Percentiles rank a stretch among this genome's conserved stretches.
Conservation (phyloP, 2,797 vertebrate species). For the Meda fulgida region DNA sequence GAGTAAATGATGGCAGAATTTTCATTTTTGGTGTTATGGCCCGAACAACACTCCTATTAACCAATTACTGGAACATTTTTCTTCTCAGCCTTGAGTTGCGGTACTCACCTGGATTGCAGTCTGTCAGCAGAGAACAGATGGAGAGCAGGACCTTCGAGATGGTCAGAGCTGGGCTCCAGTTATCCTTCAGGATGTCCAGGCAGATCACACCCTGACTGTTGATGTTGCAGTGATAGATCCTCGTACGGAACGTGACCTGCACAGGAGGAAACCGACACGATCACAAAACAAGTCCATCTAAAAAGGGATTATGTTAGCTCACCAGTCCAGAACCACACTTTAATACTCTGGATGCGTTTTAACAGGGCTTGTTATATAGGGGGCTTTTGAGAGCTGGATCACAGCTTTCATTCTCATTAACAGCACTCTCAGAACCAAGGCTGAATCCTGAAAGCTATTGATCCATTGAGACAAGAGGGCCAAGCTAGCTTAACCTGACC, state of each 20-base stretch:
- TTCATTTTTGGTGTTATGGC: not conserved
- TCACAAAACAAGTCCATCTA: constrained; percentile 10
- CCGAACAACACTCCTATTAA: not conserved
- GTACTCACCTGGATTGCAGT: constrained; percentile 87
- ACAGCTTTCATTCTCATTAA: constrained; percentile 43
- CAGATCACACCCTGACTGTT: constrained; percentile 95
- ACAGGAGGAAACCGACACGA: not conserved
- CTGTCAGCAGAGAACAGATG: constrained; percentile 92
- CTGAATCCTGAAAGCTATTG: constrained; percentile 45
- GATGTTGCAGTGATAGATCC: constrained; percentile 94
- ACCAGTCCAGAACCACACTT: not conserved
- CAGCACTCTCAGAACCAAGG: constrained; percentile 6
- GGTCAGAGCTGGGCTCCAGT: constrained; percentile 91
- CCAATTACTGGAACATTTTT: not conserved
- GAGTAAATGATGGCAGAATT: not conserved
- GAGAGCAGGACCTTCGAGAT: constrained; percentile 92
- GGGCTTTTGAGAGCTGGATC: constrained; percentile 32
- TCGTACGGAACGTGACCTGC: constrained; percentile 89
- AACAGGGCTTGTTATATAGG: constrained; percentile 22
- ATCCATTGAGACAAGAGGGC: constrained; percentile 17
- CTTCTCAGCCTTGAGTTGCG: not conserved
- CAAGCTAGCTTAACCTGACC: constrained; percentile 38
- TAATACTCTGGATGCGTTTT: constrained; percentile 20
- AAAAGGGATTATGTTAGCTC: constrained; percentile 11
- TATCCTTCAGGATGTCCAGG: constrained; percentile 92